phyloP scores from a whole-genome alignment of 2,113 vertebrate genomes.

The Pangasianodon gigas region DNA sequence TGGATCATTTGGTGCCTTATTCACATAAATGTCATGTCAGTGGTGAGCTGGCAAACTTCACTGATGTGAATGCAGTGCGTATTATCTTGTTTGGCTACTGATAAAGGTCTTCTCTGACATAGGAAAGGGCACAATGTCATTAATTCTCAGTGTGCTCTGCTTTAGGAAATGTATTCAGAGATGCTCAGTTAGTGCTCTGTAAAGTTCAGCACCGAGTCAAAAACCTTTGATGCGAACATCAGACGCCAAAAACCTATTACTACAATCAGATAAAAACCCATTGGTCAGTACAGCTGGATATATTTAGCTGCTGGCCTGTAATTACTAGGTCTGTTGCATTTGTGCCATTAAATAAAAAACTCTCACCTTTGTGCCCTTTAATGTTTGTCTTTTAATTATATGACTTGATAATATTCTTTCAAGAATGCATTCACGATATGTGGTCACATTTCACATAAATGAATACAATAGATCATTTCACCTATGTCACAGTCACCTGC shows the following conservation, averaged over 20 bases:
- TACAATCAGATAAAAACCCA: conserved; percentile 23
- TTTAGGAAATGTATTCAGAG: conserved; percentile 18
- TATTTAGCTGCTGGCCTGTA: neutral
- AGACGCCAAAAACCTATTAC: conserved; percentile 27
- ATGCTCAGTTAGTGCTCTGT: neutral
- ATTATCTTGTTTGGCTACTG: conserved; percentile 30
- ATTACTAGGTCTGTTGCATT: neutral
- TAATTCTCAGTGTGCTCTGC: conserved; percentile 21
- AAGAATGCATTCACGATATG: neutral
- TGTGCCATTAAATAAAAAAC: neutral
- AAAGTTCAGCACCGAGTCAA: conserved; percentile 36
- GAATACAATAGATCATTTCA: neutral
- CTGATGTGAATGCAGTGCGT: neutral
- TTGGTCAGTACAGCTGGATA: neutral
- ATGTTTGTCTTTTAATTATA: conserved; percentile 25
- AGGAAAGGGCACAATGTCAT: conserved; percentile 41
- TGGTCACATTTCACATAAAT: neutral
- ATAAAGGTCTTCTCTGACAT: conserved; percentile 30
- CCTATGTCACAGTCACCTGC: neutral
- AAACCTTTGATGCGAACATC: conserved; percentile 33
- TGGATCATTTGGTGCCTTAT: conserved; percentile 7
- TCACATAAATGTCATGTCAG: conserved; percentile 35
- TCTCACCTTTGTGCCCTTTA: conserved; percentile 2
- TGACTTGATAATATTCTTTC: neutral
- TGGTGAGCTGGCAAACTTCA: neutral